A percentile compares a stretch with the other conserved stretches of the same genome.
These are phyloP conservation scores for Dissostichus mawsoni DNA, from an alignment of 2,113 vertebrate genomes.

Conservation along the genomic window DNA sequence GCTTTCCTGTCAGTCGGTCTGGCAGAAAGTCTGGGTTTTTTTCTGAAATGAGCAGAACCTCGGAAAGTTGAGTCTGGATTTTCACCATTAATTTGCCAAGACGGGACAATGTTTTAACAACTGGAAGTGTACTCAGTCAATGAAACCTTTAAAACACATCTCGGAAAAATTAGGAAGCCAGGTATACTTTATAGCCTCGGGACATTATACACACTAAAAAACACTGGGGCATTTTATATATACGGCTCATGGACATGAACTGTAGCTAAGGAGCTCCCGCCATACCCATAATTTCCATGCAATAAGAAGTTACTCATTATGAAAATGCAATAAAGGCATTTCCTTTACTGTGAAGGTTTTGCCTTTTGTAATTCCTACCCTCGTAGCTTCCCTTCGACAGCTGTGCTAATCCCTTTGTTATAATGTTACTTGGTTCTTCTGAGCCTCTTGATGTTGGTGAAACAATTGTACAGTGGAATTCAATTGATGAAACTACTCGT, in stretches of 20 bases:
- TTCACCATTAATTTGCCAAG: slow-evolving; percentile 67
- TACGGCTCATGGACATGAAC: slow-evolving; percentile 4
- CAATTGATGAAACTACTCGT: slow-evolving; percentile 37
- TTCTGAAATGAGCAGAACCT: slow-evolving; percentile 24
- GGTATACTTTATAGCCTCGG: slow-evolving; percentile 49
- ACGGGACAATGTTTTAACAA: slow-evolving; percentile 73
- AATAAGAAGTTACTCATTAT: not conserved
- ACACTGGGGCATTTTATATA: slow-evolving; percentile 24
- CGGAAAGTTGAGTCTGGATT: slow-evolving; percentile 64
- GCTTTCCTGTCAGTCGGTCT: slow-evolving; percentile 53
- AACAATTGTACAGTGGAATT: slow-evolving; percentile 40
- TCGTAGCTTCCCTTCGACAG: slow-evolving; percentile 2
- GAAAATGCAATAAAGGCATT: slow-evolving; percentile 20
- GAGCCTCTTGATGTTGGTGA: slow-evolving; percentile 35
- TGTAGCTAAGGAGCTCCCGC: not conserved
- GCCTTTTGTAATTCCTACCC: slow-evolving; percentile 48
- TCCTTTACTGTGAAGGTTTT: not conserved
- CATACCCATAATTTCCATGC: not conserved
- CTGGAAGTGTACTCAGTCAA: slow-evolving; percentile 75
- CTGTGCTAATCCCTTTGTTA: slow-evolving; percentile 51
- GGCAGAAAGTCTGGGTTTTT: slow-evolving; percentile 34
- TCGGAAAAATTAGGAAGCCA: slow-evolving; percentile 56
- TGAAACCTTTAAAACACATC: slow-evolving; percentile 65
- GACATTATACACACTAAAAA: slow-evolving; percentile 38
- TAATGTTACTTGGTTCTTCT: slow-evolving; percentile 27